These are phyloP conservation scores for Eleutherodactylus coqui DNA, from an alignment of 2,797 vertebrate species.

Conservation along the genomic window DNA sequence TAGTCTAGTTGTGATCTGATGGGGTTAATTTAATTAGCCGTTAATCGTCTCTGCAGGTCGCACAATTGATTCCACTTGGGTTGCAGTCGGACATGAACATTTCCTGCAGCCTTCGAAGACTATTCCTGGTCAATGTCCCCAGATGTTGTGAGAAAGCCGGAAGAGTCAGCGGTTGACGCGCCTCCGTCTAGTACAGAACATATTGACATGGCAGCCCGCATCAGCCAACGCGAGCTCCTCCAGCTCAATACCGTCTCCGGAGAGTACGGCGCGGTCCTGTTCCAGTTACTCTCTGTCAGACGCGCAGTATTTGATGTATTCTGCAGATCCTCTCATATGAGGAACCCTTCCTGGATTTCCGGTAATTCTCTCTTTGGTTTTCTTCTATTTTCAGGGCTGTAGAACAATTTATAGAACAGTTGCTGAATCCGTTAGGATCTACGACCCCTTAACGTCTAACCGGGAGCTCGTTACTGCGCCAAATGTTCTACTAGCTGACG, in stretches of 20 bases:
- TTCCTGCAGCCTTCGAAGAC: not conserved
- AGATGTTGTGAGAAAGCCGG: not conserved
- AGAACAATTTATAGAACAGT: not conserved
- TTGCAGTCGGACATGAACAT: not conserved
- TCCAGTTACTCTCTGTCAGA: not conserved
- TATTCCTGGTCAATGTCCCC: not conserved
- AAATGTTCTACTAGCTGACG: not conserved
- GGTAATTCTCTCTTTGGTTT: not conserved
- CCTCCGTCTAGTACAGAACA: constrained; percentile 1
- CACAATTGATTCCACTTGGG: not conserved
- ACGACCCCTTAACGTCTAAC: not conserved
- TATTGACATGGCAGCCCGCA: not conserved
- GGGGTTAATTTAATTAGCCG: not conserved
- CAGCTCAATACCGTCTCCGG: not conserved
- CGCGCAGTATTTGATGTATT: not conserved
- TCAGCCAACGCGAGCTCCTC: not conserved
- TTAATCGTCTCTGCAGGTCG: not conserved
- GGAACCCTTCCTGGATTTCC: not conserved
- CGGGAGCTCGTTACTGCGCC: not conserved
- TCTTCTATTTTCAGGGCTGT: not conserved
- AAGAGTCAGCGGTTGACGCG: not conserved
- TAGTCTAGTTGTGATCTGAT: not conserved
- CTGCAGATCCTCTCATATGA: not conserved
- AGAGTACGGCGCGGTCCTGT: not conserved
- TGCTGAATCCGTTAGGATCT: not conserved